phyloP scores from a whole-genome alignment of 92 coral and sea anemone genomes.

The Heteractis magnifica region DNA sequence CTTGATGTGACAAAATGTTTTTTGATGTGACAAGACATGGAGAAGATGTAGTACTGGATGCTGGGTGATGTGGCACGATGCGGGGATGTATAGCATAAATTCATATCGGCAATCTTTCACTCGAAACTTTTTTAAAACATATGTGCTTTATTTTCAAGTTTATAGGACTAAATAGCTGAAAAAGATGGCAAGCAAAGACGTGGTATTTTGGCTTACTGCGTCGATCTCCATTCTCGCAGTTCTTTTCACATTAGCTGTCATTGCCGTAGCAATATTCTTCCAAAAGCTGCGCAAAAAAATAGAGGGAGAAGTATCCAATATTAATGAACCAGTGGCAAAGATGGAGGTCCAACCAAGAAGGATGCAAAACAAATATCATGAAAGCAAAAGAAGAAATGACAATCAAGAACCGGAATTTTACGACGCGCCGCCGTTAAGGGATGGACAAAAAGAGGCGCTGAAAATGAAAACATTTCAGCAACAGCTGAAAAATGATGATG shows the following conservation, averaged over 20 bases:
- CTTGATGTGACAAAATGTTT: no score
- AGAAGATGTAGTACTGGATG: no score
- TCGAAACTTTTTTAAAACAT: neutral
- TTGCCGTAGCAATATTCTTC: constrained; percentile 1
- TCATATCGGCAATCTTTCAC: neutral
- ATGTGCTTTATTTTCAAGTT: neutral
- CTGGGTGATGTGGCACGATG: no score
- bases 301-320: neutral
- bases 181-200: constrained; percentile 1
- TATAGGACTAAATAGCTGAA: neutral
- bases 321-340: neutral
- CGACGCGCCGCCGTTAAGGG: neutral
- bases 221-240: neutral
- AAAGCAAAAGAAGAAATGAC: neutral
- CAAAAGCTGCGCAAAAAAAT: constrained; percentile 15
- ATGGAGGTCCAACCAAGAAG: neutral
- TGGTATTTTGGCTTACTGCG: neutral
- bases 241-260: constrained; percentile 9
- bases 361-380: neutral
- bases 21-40: neutral
- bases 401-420: neutral
- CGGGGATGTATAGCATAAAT: no score
- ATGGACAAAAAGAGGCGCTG: neutral
- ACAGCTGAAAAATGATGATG: neutral
- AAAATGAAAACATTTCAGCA: neutral